Evolutionary conservation across 2,797 vertebrate genomes (phyloP), one percentile per base, ranked within the genome.

Genomic region (Pipistrellus pygmaeus): DNA sequence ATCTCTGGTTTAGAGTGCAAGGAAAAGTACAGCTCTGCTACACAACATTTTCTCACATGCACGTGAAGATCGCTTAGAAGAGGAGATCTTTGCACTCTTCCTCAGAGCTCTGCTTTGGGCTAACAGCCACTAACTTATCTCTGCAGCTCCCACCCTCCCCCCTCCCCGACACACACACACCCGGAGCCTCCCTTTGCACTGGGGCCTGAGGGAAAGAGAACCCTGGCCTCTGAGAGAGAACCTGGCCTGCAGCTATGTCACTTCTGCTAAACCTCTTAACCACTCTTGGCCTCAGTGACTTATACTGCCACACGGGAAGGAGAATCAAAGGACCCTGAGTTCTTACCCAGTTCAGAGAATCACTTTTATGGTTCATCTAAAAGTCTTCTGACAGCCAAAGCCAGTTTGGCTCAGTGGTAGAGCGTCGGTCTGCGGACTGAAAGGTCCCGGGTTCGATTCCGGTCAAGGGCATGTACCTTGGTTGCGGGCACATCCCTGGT

Each of bases 301-400:
- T 94, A 81, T 71, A 32, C 35, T 32, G 25, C 44, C 21, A 2
- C 27, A n/a, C 0, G 0, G 21, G 20, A 83, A 72, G n/a, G 66
- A 53, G 51, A 90, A 73, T 60, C n/a, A 80, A 85, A 90, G 46
- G 44, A 53, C 57, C 13, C 41, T 21, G n/a, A 51, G 17, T 88
- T 94, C 85, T 90, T 90, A 80, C 11, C 32, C 60, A 55, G 9
- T 30, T 92, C 53, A 91, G 30, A 71, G 44, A 90, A 91, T 15
- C 57, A 30, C 25, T 68, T 76, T 83, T 53, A 46, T 38, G 78
- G 64, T 72, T 94, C 13, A 72, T 90, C 93, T 86, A 41, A 73
- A 92, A 88, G 92, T 85, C 57, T 4, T 21, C 27, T 75, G 72
- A 17, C 25, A 41, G 38, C 38, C 38, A 41, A 41, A 41, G 38